These are phyloP conservation scores for Cossypha heuglini DNA, from an alignment of 2,797 vertebrate genomes.

Conservation along the genomic window DNA sequence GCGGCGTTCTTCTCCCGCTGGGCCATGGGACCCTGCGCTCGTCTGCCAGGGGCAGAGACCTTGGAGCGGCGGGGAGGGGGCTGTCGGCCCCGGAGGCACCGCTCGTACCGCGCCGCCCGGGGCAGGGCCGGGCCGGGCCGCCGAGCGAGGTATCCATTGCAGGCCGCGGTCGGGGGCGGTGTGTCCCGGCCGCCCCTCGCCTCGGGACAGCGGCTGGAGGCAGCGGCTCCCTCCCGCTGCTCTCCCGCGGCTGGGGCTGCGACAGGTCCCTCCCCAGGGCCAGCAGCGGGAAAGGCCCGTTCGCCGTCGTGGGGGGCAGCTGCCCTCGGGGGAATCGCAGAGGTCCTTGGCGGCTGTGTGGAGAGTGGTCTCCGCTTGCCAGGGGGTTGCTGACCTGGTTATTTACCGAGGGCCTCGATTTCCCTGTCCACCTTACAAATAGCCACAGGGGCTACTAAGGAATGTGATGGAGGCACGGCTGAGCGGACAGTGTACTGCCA, in stretches of 20 bases:
- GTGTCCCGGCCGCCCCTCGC: background rate
- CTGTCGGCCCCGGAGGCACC: background rate
- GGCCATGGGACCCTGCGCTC: background rate
- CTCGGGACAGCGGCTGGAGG: background rate
- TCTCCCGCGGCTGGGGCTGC: background rate
- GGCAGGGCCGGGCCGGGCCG: background rate
- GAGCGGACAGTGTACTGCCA: background rate
- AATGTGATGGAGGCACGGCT: background rate
- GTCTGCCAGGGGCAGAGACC: background rate
- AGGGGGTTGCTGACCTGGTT: background rate
- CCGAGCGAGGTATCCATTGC: background rate
- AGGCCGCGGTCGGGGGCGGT: background rate
- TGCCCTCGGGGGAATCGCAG: background rate
- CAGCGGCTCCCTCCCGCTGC: background rate
- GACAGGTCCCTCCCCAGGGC: background rate
- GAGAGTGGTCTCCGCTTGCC: background rate
- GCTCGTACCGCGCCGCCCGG: background rate
- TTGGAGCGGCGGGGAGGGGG: background rate
- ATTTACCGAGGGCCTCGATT: background rate
- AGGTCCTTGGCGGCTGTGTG: background rate
- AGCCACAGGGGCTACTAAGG: background rate
- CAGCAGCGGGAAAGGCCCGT: background rate
- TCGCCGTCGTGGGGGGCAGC: background rate
- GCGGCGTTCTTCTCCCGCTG: background rate
- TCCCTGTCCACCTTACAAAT: background rate